Evolutionary conservation across 2,113 vertebrate species (phyloP).

Genomic region (Conger conger): DNA sequence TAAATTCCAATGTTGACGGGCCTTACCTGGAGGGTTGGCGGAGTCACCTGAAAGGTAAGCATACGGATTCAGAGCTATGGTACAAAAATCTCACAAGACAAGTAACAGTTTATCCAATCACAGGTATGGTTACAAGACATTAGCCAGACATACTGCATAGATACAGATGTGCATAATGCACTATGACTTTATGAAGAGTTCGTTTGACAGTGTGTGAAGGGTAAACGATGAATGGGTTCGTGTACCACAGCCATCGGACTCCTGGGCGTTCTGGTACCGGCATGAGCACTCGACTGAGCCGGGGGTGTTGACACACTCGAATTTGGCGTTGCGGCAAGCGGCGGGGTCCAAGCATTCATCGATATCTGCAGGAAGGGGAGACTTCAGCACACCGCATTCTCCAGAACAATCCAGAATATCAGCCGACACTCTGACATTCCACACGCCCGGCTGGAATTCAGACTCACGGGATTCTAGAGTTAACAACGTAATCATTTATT

Average conservation of each 20-base stretch:
- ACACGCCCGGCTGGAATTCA: not conserved
- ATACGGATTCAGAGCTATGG: not conserved
- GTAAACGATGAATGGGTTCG: not conserved
- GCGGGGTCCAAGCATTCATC: slow-evolving; percentile 67
- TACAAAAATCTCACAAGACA: not conserved
- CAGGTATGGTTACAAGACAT: not conserved
- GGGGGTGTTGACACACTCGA: slow-evolving; percentile 68
- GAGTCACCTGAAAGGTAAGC: slow-evolving; percentile 63
- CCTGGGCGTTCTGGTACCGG: slow-evolving; percentile 58
- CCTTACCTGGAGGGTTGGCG: slow-evolving; percentile 75
- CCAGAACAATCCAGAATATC: not conserved
- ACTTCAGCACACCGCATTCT: not conserved
- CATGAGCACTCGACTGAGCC: slow-evolving; percentile 70
- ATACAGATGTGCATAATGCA: slow-evolving; percentile 22
- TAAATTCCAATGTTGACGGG: not conserved
- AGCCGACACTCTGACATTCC: no score
- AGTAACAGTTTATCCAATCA: not conserved
- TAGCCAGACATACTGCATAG: not conserved
- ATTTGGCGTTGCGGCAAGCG: slow-evolving; percentile 74
- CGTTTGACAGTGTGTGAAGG: not conserved
- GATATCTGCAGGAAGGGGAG: slow-evolving; percentile 58
- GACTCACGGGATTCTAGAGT: no score
- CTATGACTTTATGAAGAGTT: not conserved
- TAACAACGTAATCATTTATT: no score
- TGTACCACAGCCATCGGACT: slow-evolving; percentile 65